Conservation (phyloP, 2,113 vertebrate species). For the Oncorhynchus masou region DNA sequence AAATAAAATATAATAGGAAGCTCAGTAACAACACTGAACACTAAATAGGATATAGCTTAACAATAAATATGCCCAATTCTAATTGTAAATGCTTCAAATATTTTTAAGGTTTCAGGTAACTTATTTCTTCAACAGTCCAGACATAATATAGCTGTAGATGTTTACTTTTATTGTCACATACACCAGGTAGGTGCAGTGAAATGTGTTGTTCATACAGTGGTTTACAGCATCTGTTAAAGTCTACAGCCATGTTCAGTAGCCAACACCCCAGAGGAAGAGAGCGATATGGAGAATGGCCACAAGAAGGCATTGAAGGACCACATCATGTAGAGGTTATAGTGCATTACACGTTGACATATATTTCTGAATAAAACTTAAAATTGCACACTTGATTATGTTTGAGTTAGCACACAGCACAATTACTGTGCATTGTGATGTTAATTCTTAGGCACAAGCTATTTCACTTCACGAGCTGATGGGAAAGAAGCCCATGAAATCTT, state of each 20-base stretch:
- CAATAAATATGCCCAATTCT: not conserved
- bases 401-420: no score
- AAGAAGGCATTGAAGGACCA: conserved; percentile 66
- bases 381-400: no score
- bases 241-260: not conserved
- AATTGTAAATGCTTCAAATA: not conserved
- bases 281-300: conserved; percentile 46
- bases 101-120: not conserved
- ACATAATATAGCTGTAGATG: not conserved
- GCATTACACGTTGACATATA: no score
- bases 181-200: no score
- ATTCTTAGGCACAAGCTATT: no score
- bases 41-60: not conserved
- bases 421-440: no score
- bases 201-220: not conserved
- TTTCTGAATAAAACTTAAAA: no score
- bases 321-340: not conserved
- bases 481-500: no score
- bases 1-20: no score
- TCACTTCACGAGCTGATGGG: no score
- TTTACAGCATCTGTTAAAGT: not conserved
- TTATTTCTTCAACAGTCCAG: not conserved
- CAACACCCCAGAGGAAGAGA: conserved; percentile 2
- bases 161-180: no score
- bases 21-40: no score